Conservation (phyloP, 2,113 vertebrate species). For the Fulica atra region DNA sequence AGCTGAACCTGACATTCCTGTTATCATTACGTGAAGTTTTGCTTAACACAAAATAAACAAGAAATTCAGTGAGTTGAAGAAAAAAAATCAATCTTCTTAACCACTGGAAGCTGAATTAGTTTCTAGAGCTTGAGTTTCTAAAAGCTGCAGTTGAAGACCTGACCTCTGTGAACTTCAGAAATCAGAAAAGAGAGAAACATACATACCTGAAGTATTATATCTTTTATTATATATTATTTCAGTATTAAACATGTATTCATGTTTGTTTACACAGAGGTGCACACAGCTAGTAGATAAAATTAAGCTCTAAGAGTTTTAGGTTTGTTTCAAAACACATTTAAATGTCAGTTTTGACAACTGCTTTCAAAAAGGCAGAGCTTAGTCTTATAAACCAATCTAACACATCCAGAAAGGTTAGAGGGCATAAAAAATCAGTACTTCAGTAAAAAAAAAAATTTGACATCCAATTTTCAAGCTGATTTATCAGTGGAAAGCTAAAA, state of each 20-base stretch:
- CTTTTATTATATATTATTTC: neutral
- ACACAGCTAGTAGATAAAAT: neutral
- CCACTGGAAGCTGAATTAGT: conserved; percentile 27
- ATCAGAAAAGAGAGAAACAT: conserved; percentile 7
- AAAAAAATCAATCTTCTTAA: conserved; percentile 47
- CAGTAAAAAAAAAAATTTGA: conserved; percentile 85
- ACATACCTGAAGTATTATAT: neutral
- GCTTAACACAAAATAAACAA: conserved; percentile 15
- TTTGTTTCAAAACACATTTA: conserved; percentile 75
- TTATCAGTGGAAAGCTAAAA: conserved; percentile 99
- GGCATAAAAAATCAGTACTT: conserved; percentile 87
- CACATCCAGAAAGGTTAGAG: conserved; percentile 87
- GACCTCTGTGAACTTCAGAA: conserved; percentile 18
- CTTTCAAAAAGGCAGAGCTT: conserved; percentile 83
- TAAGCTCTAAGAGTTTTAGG: neutral
- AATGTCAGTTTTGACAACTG: conserved; percentile 81
- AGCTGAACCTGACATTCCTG: neutral
- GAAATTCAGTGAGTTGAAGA: neutral
- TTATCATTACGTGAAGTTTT: conserved; percentile 31
- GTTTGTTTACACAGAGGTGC: neutral
- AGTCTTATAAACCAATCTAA: conserved; percentile 93
- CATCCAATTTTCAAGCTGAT: conserved; percentile 99
- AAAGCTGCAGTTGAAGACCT: neutral
- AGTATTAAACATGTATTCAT: neutral
- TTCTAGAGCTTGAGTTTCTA: conserved; percentile 5